Evolutionary conservation across 2,797 vertebrate species (phyloP).

Genomic region (Takifugu ocellatus): DNA sequence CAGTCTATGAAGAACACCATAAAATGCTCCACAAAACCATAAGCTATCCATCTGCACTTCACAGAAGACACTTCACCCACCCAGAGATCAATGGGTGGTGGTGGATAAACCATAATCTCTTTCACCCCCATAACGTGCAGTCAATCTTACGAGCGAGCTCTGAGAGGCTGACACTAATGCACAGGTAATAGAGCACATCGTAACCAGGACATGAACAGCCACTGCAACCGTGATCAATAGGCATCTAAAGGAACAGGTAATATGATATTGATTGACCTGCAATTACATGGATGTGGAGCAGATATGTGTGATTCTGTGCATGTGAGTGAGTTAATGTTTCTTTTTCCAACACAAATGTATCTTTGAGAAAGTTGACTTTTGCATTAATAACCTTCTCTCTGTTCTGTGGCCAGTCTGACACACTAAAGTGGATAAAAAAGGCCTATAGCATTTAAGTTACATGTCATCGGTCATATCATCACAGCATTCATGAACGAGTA

Average conservation of each 20-base stretch:
- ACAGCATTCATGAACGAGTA: conserved; percentile 17
- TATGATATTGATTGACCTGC: conserved; percentile 76
- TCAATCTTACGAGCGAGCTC: conserved; percentile 35
- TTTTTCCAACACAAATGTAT: conserved; percentile 69
- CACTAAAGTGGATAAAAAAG: conserved; percentile 15
- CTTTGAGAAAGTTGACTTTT: conserved; percentile 39
- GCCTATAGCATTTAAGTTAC: conserved; percentile 43
- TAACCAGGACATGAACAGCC: conserved; percentile 61
- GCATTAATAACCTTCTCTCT: conserved; percentile 45
- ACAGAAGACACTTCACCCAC: conserved; percentile 47
- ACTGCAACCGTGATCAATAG: conserved; percentile 73
- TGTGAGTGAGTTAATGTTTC: conserved; percentile 46
- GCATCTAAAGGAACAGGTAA: conserved; percentile 71
- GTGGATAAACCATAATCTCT: conserved; percentile 53
- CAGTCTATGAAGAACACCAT: conserved; percentile 22
- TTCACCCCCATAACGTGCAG: not conserved
- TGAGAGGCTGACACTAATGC: conserved; percentile 55
- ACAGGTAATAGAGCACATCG: conserved; percentile 68
- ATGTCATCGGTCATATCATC: conserved; percentile 4
- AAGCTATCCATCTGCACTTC: conserved; percentile 38
- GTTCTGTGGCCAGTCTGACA: conserved; percentile 15
- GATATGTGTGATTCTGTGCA: conserved; percentile 34
- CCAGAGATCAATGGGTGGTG: conserved; percentile 59
- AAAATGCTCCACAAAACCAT: conserved; percentile 30
- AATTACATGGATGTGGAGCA: conserved; percentile 48